phyloP scores from a whole-genome alignment of 2,113 vertebrate genomes.

The Ginglymostoma cirratum region DNA sequence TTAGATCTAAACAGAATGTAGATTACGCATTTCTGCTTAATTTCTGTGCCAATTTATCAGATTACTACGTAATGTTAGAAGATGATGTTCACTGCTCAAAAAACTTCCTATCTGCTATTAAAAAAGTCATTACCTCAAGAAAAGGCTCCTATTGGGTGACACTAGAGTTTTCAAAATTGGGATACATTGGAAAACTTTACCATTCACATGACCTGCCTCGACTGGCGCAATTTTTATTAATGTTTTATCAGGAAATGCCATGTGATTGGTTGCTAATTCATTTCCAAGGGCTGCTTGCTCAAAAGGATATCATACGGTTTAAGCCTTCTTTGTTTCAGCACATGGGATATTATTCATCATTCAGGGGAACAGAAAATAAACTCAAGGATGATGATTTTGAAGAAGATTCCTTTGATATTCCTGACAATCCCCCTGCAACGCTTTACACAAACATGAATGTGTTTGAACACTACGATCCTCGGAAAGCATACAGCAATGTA shows the following conservation, averaged over 20 bases:
- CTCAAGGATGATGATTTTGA: slow-evolving; percentile 97
- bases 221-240: slow-evolving; percentile 89
- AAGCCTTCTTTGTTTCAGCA: slow-evolving; percentile 98
- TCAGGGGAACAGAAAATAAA: slow-evolving; percentile 92
- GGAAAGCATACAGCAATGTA: slow-evolving; percentile 86
- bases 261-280: slow-evolving; percentile 95
- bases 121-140: slow-evolving; percentile 89
- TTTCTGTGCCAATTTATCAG: slow-evolving; percentile 95
- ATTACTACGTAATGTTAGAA: slow-evolving; percentile 96
- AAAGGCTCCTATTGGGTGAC: slow-evolving; percentile 96
- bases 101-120: slow-evolving; percentile 91
- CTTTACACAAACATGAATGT: slow-evolving; percentile 91
- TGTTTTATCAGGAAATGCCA: slow-evolving; percentile 99
- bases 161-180: slow-evolving; percentile 94
- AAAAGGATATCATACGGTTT: slow-evolving; percentile 89
- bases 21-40: slow-evolving; percentile 82
- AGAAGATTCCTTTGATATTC: slow-evolving; percentile 88
- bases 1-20: slow-evolving; percentile 96
- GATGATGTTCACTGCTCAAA: slow-evolving; percentile 90
- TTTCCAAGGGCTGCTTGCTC: slow-evolving; percentile 82
- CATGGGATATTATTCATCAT: slow-evolving; percentile 97
- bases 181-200: slow-evolving; percentile 97
- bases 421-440: slow-evolving; percentile 88
- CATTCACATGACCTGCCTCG: slow-evolving; percentile 76
- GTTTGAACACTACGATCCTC: slow-evolving; percentile 88